Percentiles rank a stretch among this genome's conserved stretches.
These are phyloP conservation scores for Butastur rufipennis DNA, from an alignment of 2,113 vertebrate species.

Conservation along the genomic window DNA sequence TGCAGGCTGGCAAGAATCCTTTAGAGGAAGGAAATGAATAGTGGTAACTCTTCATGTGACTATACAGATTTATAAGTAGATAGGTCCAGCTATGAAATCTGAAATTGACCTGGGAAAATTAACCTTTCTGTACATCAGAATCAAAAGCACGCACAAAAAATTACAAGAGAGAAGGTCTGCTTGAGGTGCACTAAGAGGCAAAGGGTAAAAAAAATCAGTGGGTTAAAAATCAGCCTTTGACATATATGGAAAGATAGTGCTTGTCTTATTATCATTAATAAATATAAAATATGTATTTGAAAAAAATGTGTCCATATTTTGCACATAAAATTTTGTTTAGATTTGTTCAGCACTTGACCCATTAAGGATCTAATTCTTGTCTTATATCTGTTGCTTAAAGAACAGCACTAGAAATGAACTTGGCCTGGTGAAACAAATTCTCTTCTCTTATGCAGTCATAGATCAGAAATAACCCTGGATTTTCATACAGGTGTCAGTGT, in stretches of 20 bases:
- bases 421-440: background rate
- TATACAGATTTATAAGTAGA: background rate
- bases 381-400: background rate
- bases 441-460: background rate
- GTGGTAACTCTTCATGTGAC: background rate
- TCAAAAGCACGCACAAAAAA: background rate
- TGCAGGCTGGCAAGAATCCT: background rate
- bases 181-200: background rate
- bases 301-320: background rate
- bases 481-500: background rate
- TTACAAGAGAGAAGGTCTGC: background rate
- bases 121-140: background rate
- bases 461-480: background rate
- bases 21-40: background rate
- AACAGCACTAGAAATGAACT: background rate
- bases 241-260: background rate
- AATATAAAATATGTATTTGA: background rate
- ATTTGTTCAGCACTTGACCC: background rate
- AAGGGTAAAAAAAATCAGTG: background rate
- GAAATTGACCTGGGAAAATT: background rate
- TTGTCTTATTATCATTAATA: background rate
- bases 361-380: background rate
- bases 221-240: background rate
- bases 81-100: background rate
- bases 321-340: background rate